Percentiles rank a stretch among this genome's conserved stretches.
These are phyloP conservation scores for Drosophila subsilvestris DNA, from an alignment of 2,888 invertebrate species.

Conservation along the genomic window DNA sequence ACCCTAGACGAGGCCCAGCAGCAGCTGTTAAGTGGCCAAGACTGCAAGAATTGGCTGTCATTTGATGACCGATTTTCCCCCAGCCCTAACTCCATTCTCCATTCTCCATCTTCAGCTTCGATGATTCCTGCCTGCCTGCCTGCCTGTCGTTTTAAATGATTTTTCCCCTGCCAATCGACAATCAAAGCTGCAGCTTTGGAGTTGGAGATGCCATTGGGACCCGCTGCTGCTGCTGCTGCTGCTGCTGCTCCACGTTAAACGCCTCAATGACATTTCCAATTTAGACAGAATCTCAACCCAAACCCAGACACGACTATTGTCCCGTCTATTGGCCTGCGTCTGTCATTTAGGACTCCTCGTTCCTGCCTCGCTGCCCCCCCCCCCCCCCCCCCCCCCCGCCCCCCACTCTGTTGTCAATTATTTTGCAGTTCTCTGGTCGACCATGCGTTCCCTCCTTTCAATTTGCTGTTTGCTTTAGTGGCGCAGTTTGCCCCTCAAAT, in stretches of 20 bases:
- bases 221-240: constrained; percentile 17
- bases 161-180: constrained; percentile 42
- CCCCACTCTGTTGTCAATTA: constrained; percentile 61
- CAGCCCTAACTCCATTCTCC: constrained; percentile 5
- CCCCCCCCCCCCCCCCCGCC: not conserved
- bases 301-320: constrained; percentile 22
- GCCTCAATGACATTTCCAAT: constrained; percentile 80
- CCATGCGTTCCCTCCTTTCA: constrained; percentile 67
- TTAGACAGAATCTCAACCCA: constrained; percentile 58
- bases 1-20: constrained; percentile 21
- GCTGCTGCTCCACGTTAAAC: constrained; percentile 66
- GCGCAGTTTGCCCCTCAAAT: constrained; percentile 58
- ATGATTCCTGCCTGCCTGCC: constrained; percentile 16
- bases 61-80: constrained; percentile 57
- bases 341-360: constrained; percentile 57
- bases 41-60: constrained; percentile 76
- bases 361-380: not conserved
- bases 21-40: constrained; percentile 65
- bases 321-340: constrained; percentile 56
- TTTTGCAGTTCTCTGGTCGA: constrained; percentile 51
- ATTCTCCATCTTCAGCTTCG: constrained; percentile 26
- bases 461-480: constrained; percentile 66
- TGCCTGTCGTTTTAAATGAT: constrained; percentile 65
- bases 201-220: constrained; percentile 48
- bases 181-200: constrained; percentile 17